Conservation (phyloP, 2,888 invertebrate species). For the Himalopsyche tibetana region DNA sequence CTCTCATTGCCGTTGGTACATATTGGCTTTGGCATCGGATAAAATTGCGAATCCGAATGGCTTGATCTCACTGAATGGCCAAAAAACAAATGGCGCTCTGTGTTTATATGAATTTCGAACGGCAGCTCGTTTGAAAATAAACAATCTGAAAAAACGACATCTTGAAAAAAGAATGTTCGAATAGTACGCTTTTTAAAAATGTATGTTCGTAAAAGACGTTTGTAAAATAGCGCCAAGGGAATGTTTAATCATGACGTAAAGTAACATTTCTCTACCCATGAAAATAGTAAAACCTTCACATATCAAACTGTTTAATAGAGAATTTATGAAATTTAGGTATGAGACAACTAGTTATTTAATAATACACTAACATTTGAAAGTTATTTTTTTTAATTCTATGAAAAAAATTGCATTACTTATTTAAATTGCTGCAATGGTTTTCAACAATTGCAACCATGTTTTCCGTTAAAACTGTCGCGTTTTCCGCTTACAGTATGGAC, state of each 20-base stretch:
- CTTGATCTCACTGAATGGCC: constrained; percentile 52
- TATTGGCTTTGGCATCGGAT: constrained; percentile 50
- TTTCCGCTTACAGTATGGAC: constrained; percentile 42
- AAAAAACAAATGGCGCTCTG: constrained; percentile 43
- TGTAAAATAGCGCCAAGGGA: neutral
- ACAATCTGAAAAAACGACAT: constrained; percentile 22
- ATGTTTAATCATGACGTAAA: neutral
- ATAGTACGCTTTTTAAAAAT: constrained; percentile 13
- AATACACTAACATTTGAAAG: neutral
- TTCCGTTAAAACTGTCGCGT: constrained; percentile 51
- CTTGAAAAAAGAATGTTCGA: neutral
- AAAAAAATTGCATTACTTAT: neutral
- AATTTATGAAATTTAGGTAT: too few species aligned
- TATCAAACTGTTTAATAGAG: too few species aligned
- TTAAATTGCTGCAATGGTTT: constrained; percentile 30
- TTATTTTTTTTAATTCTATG: neutral
- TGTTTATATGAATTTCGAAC: constrained; percentile 42
- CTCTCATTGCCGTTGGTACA: constrained; percentile 44
- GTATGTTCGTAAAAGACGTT: neutral
- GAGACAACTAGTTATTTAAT: neutral
- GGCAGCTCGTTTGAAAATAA: constrained; percentile 35
- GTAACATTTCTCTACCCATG: neutral
- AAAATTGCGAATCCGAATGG: constrained; percentile 61
- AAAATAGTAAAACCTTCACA: neutral
- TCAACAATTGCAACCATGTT: constrained; percentile 46